These are phyloP conservation scores for Porites lutea DNA, from an alignment of 64 coral and sea anemone genomes.

Conservation along the genomic window DNA sequence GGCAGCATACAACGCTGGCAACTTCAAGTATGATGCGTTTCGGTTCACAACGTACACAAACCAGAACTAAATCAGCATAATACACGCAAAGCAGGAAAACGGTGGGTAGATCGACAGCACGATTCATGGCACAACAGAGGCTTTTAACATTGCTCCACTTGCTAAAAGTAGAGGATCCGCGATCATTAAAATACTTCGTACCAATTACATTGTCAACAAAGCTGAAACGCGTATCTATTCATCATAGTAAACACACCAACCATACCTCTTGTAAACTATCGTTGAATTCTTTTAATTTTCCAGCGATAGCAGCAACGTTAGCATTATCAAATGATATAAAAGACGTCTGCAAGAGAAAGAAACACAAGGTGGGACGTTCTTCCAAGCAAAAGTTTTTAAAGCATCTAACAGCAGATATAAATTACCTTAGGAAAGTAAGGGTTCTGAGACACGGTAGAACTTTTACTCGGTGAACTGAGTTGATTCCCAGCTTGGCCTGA, in stretches of 20 bases:
- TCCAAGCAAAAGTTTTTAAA: background rate
- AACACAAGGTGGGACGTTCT: background rate
- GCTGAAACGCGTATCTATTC: background rate
- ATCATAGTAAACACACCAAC: background rate
- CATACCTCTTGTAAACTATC: conserved; percentile 44
- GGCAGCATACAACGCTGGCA: no score
- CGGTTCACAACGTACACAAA: no score
- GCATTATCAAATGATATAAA: conserved; percentile 70
- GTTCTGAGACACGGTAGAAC: conserved; percentile 8
- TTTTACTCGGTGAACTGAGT: background rate
- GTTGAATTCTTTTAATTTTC: conserved; percentile 74
- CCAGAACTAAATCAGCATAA: no score
- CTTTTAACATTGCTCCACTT: no score
- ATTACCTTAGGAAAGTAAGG: conserved; percentile 84
- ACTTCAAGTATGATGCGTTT: no score
- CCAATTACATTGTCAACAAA: no score
- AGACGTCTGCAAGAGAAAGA: background rate
- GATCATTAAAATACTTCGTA: no score
- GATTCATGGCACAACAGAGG: no score
- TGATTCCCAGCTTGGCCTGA: conserved; percentile 21
- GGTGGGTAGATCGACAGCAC: no score
- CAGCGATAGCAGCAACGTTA: conserved; percentile 60
- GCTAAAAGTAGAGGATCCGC: no score
- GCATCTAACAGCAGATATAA: background rate
- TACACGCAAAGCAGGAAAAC: no score